Evolutionary conservation across 2,888 invertebrate genomes (phyloP), one percentile per base, ranked within the genome.

Genomic region (Colletes collaris): DNA sequence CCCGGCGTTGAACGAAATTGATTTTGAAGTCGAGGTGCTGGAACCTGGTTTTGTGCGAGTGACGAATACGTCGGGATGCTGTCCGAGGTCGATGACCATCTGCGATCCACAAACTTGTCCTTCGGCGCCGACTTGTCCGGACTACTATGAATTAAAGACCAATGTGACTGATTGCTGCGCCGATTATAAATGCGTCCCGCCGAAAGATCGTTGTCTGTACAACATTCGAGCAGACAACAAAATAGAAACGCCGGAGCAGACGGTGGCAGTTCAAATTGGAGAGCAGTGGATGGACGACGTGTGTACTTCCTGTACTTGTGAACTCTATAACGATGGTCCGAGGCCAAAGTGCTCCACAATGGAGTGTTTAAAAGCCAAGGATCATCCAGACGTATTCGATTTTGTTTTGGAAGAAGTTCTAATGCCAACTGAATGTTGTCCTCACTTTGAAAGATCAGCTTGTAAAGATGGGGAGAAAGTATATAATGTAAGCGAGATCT

Each of bases 221-320:
- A 94, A 93, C 6, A 93, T 94, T 66, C 95, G 94, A 92, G 52
- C 71, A 0, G 94, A 94, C 27, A 94, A 94, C 0, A 93, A 71
- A 55, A 44, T 76, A 5, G 75, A 75, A 62, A 58, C 35, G 19
- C 6, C 37, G 0, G 79, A 81, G 63, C 60, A 49, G 0, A 13
- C 82, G 4, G 11, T 82, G 5, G 71, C 75, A 0, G 90, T 86
- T 56, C 79, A 86, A 59, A 70, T 92, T 58, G 95, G 95, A 11
- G 94, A 95, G 0, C 94, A 92, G 0, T 97, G 97, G 97, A 90
- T 93, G 77, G 96, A 97, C 90, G 96, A 96, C 0, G 95, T 96
- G 35, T 97, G 97, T 88, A 94, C 95, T 53, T 93, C 94, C 49
- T 97, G 97, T 86, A 93, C 93, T 59, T 97, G 96, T 90, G 92